These are phyloP conservation scores for Pedicia rivosa DNA, from an alignment of 2,888 invertebrate species.

Conservation along the genomic window DNA sequence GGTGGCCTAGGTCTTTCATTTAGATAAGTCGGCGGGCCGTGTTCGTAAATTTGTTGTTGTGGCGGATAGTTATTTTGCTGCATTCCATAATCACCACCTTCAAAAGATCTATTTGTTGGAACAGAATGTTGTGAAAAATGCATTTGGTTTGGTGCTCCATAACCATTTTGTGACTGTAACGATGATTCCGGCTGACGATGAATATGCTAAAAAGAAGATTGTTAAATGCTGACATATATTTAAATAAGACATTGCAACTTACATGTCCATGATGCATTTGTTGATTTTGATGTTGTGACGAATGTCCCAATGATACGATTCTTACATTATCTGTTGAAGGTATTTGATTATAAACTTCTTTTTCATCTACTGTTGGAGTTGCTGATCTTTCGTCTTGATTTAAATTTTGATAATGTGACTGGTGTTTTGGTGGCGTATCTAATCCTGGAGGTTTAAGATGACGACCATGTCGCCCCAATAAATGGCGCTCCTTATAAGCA, in stretches of 20 bases:
- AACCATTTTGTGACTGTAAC: slow-evolving; percentile 2
- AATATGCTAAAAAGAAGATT: neutral
- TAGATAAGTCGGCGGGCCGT: neutral
- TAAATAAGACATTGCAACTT: too few relatives aligned
- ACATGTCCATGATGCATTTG: slow-evolving; percentile 13
- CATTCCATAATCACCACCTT: slow-evolving; percentile 14
- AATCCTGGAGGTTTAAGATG: slow-evolving; percentile 32
- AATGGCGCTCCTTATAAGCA: slow-evolving; percentile 13
- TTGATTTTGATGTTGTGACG: slow-evolving; percentile 12
- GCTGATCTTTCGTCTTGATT: slow-evolving; percentile 45
- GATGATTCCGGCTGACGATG: neutral
- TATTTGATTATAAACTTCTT: slow-evolving; percentile 18
- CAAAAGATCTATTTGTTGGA: slow-evolving; percentile 5
- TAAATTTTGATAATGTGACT: slow-evolving; percentile 11
- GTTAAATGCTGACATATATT: too few relatives aligned
- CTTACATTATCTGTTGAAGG: slow-evolving; percentile 3
- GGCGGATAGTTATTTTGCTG: slow-evolving; percentile 14
- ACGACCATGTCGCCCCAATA: slow-evolving; percentile 14
- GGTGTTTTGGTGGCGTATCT: slow-evolving; percentile 27
- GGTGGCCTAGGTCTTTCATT: slow-evolving; percentile 2
- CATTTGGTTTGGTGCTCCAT: slow-evolving; percentile 2
- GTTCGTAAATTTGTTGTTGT: slow-evolving; percentile 8
- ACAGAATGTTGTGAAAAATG: neutral
- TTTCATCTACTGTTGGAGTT: slow-evolving; percentile 55
- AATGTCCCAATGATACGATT: slow-evolving; percentile 4